These are phyloP conservation scores for Anguilla anguilla DNA, from an alignment of 2,797 vertebrate genomes.

Conservation along the genomic window DNA sequence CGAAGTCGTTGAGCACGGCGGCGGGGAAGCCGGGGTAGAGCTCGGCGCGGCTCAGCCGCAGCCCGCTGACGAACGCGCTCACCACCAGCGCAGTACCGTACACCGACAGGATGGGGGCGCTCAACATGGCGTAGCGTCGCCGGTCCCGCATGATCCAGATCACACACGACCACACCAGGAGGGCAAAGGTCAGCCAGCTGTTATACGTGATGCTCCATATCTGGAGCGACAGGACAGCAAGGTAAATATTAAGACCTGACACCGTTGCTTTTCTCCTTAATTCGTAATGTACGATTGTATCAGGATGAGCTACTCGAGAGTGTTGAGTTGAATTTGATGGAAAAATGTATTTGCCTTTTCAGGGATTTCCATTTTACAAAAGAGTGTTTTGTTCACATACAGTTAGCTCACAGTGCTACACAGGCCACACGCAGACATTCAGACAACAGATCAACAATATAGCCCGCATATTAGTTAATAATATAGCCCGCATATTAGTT, in stretches of 20 bases:
- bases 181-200: conserved; percentile 75
- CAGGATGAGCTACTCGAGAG: not conserved
- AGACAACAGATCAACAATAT: not conserved
- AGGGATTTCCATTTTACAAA: not conserved
- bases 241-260: not conserved
- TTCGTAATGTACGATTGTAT: not conserved
- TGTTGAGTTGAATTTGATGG: too few species aligned
- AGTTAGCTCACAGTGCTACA: not conserved
- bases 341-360: not conserved
- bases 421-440: not conserved
- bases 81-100: conserved; percentile 76
- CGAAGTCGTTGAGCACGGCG: conserved; percentile 74
- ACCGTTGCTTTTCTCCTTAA: not conserved
- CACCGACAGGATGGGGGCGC: conserved; percentile 80
- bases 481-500: not conserved
- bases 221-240: conserved; percentile 43
- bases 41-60: conserved; percentile 71
- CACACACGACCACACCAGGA: conserved; percentile 79
- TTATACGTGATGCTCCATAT: conserved; percentile 77
- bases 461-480: not conserved
- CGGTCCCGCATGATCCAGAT: conserved; percentile 77
- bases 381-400: not conserved
- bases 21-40: conserved; percentile 68
- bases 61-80: conserved; percentile 71
- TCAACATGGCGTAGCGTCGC: conserved; percentile 74